A percentile compares a stretch with the other conserved stretches of the same genome.
Evolutionary conservation across 2,797 vertebrate species (phyloP).

Genomic region (Chiloscyllium punctatum): DNA sequence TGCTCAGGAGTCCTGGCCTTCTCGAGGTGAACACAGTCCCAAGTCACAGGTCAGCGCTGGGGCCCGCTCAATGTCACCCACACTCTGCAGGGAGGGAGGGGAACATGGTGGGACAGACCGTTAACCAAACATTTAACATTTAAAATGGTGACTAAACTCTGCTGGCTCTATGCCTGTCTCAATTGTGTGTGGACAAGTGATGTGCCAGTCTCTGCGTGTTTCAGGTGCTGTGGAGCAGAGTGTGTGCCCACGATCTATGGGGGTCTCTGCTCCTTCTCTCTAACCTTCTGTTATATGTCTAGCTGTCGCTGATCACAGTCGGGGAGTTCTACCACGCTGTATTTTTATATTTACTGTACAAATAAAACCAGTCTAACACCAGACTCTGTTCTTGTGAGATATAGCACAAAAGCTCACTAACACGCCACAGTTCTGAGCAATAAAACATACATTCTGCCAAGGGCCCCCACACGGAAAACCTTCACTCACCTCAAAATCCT

Average conservation of each 20-base stretch:
- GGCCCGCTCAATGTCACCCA: no score
- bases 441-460: no score
- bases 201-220: neutral
- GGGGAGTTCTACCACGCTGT: neutral
- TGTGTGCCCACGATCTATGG: no score
- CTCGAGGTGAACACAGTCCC: neutral
- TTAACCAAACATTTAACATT: neutral
- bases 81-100: neutral
- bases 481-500: no score
- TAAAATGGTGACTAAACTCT: neutral
- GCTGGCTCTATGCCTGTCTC: neutral
- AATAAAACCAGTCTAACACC: constrained; percentile 24
- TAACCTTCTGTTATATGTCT: neutral
- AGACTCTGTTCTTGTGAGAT: neutral
- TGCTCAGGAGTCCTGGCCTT: neutral
- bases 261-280: neutral
- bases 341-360: constrained; percentile 28
- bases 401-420: neutral
- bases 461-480: no score
- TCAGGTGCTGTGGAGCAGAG: neutral
- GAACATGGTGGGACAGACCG: neutral
- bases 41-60: neutral
- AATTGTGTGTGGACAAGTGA: neutral
- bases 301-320: neutral
- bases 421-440: no score